Conservation (phyloP, 2,888 invertebrate genomes). For the Mesopsocus fuscifrons region DNA sequence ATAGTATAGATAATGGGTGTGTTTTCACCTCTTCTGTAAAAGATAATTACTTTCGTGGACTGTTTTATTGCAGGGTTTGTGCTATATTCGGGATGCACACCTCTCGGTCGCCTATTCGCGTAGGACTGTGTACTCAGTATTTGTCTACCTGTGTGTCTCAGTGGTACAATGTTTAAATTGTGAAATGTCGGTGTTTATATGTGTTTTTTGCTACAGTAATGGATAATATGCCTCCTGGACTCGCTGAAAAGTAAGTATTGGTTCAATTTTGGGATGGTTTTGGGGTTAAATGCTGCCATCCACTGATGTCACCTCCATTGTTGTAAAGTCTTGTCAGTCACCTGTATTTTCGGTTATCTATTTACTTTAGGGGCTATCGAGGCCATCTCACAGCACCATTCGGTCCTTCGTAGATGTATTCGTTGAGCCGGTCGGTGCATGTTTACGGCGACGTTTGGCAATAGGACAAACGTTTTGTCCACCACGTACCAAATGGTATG, state of each 20-base stretch:
- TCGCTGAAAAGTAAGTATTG: constrained; percentile 18
- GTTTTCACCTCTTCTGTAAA: too few relatives aligned
- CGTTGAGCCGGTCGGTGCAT: too few relatives aligned
- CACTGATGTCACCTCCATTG: constrained; percentile 5
- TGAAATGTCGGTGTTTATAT: constrained; percentile 14
- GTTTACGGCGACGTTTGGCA: too few relatives aligned
- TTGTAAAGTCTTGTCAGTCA: neutral
- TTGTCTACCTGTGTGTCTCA: neutral
- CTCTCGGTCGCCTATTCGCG: neutral
- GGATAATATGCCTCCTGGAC: constrained; percentile 19
- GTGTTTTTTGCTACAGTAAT: constrained; percentile 14
- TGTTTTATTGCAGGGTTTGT: too few relatives aligned
- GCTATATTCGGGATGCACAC: constrained; percentile 10
- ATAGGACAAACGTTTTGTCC: too few relatives aligned
- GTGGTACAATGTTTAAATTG: constrained; percentile 12
- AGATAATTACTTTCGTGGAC: too few relatives aligned
- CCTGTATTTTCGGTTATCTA: too few relatives aligned
- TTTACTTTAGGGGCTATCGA: too few relatives aligned
- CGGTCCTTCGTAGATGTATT: too few relatives aligned
- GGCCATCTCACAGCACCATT: too few relatives aligned
- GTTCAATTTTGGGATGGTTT: neutral
- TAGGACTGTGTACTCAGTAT: constrained; percentile 9
- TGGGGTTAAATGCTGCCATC: constrained; percentile 1
- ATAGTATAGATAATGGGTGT: constrained; percentile 14
- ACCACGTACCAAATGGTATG: too few relatives aligned